Percentiles rank a stretch among this genome's conserved stretches.
These are phyloP conservation scores for Euplagia quadripunctaria DNA, from an alignment of 2,888 invertebrate genomes.

Conservation along the genomic window DNA sequence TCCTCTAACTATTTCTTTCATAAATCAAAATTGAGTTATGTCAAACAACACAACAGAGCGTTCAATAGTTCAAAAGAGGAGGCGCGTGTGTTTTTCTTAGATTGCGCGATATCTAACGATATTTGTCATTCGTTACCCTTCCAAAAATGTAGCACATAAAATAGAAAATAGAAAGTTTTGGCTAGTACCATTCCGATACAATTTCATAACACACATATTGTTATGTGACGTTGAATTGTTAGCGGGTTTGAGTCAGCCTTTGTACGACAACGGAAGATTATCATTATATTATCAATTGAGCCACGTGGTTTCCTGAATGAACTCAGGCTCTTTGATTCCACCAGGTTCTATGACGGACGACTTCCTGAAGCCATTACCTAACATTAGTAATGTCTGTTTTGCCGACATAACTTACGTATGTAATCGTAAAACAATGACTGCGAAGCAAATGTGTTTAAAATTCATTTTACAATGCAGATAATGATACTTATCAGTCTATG, in stretches of 20 bases:
- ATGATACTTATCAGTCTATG: constrained; percentile 8
- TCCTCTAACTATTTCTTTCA: too few species aligned
- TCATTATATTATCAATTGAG: constrained; percentile 75
- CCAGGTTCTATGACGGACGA: constrained; percentile 29
- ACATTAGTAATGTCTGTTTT: constrained; percentile 20
- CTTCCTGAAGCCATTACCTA: constrained; percentile 45
- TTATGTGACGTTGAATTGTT: constrained; percentile 9
- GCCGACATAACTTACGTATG: constrained; percentile 28
- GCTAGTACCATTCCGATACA: background rate
- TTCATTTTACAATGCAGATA: background rate
- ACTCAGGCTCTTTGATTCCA: constrained; percentile 29
- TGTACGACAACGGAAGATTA: constrained; percentile 77
- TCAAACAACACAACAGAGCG: too few species aligned
- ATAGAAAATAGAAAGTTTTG: background rate
- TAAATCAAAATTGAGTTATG: too few species aligned
- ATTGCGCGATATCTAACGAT: background rate
- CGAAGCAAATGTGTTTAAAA: constrained; percentile 10
- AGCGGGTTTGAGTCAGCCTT: constrained; percentile 58
- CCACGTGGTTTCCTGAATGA: constrained; percentile 57
- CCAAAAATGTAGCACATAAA: background rate
- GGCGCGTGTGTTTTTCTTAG: too few species aligned
- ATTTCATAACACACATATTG: constrained; percentile 8
- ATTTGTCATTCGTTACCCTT: background rate
- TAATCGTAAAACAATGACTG: constrained; percentile 22
- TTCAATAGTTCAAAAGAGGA: too few species aligned